Percentiles rank a stretch among this genome's conserved stretches.
These are phyloP conservation scores for Ochropacha duplaris DNA, from an alignment of 2,888 invertebrate genomes.

Conservation along the genomic window DNA sequence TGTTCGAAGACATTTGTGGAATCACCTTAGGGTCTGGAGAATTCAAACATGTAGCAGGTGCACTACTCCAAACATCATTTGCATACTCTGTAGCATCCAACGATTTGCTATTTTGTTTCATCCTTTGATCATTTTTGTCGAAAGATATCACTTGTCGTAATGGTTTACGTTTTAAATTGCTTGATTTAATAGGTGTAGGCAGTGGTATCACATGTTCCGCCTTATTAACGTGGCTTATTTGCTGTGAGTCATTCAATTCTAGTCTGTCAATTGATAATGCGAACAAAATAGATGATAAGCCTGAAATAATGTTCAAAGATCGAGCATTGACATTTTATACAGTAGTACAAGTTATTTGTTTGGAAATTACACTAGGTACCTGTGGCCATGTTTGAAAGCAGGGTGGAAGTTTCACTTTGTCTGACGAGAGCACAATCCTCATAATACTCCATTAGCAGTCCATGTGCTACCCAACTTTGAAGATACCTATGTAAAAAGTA, in stretches of 20 bases:
- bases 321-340: constrained; percentile 9
- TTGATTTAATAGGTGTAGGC: constrained; percentile 83
- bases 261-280: constrained; percentile 95
- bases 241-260: constrained; percentile 87
- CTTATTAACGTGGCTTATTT: constrained; percentile 69
- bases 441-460: constrained; percentile 87
- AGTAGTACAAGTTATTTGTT: background rate
- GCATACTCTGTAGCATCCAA: constrained; percentile 32
- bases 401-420: constrained; percentile 89
- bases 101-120: constrained; percentile 37
- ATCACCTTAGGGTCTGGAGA: constrained; percentile 77
- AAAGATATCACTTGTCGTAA: constrained; percentile 78
- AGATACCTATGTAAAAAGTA: constrained; percentile 81
- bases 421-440: constrained; percentile 93
- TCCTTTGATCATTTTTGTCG: constrained; percentile 65
- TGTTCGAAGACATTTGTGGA: constrained; percentile 57
- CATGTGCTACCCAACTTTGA: constrained; percentile 88
- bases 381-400: constrained; percentile 93
- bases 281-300: constrained; percentile 94
- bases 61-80: constrained; percentile 76
- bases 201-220: constrained; percentile 88
- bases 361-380: constrained; percentile 79
- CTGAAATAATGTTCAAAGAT: constrained; percentile 69
- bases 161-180: constrained; percentile 68
- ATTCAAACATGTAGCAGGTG: constrained; percentile 84